Evolutionary conservation across 37 sponge, comb jelly and placozoan species (phyloP), one percentile per base, ranked within the genome.

Genomic region (Oscarella lobularis): DNA sequence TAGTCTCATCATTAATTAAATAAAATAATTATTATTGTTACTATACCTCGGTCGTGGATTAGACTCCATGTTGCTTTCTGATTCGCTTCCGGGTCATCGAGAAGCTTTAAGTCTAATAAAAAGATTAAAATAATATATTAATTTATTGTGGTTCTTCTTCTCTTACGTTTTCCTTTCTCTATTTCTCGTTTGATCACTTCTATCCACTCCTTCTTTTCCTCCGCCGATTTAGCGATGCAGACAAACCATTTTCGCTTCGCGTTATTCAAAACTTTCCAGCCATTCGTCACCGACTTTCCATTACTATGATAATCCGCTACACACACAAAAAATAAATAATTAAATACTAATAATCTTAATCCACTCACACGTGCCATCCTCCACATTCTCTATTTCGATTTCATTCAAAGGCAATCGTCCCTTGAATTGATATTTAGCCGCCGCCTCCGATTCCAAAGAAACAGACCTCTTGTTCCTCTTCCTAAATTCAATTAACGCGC

Each of bases 191-290:
- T 39, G 0, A 90, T 55, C 40, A 84, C 84, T 0, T 90, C 84
- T 66, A 90, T 79, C 91, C 91, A 90, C 0, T 76, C 40, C 48
- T 84, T 77, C 70, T 90, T 90, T 75, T 86, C 85, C 54, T 79
- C 76, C 1, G 72, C 31, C 2, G 80, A 80, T 66, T 48, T 84
- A 37, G 91, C 91, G 31, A 86, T 67, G 41, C 86, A 82, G 0
- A 90, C 91, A 81, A 90, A 87, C 91, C 91, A 90, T 79, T 90
- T 90, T 82, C 85, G 80, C 72, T 90, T 90, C 40, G 85, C 80
- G 3, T 81, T 33, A 75, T 90, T 90, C 41, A 81, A 77, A 36
- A 86, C 82, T 78, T 87, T 86, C 91, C 91, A 90, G 70, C 88
- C 82, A 66, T 90, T 90, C 67, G 38, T 76, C 37, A 90, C 91